Percentiles rank a stretch among this genome's conserved stretches.
These are phyloP conservation scores for Chiloscyllium plagiosum DNA, from an alignment of 2,113 vertebrate genomes.

Conservation along the genomic window DNA sequence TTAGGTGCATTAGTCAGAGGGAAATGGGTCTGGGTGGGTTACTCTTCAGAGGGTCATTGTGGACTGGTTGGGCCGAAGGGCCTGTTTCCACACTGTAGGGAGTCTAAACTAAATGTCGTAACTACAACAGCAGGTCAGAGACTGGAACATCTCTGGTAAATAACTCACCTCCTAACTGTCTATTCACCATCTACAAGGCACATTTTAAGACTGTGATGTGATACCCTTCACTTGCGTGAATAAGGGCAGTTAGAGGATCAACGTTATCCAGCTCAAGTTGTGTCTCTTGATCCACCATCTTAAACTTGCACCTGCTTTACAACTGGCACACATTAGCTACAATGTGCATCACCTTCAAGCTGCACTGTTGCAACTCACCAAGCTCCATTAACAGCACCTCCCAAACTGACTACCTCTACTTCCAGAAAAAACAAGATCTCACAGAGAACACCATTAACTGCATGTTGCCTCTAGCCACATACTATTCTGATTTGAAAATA, in stretches of 20 bases:
- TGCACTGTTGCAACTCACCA: neutral
- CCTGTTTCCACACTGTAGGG: no score
- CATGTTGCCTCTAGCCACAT: neutral
- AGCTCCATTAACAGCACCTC: neutral
- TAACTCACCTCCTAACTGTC: neutral
- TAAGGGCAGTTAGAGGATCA: neutral
- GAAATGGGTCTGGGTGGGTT: no score
- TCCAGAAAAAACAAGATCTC: neutral
- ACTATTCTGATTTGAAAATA: neutral
- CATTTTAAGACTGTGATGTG: neutral
- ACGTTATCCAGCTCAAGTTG: neutral
- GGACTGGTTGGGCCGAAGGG: no score
- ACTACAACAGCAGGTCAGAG: neutral
- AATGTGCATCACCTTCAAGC: neutral
- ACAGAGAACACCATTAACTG: neutral
- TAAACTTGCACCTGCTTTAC: neutral
- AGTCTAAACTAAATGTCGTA: neutral
- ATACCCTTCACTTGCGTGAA: neutral
- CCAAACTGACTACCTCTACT: neutral
- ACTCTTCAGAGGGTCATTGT: no score
- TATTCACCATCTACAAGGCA: neutral
- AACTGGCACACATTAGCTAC: neutral
- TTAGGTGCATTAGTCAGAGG: no score
- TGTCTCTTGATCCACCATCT: neutral
- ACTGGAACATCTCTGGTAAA: neutral